Percentiles rank a stretch among this genome's conserved stretches.
Conservation (phyloP, 64 coral and sea anemone species). For the Actinia tenebrosa region DNA sequence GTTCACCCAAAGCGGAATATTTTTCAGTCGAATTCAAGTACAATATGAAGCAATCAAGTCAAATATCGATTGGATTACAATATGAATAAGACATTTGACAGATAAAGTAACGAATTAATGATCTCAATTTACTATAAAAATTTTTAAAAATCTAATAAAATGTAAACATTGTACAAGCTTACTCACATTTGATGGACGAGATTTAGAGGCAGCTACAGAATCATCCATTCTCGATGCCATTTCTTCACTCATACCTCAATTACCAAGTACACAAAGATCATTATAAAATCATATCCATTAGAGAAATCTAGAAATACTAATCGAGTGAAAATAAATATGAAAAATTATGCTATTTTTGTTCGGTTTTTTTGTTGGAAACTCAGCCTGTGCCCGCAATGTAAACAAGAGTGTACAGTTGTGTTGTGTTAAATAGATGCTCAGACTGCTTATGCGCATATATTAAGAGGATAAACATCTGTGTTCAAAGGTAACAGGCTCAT, state of each 20-base stretch:
- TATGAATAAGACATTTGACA: background rate
- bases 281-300: background rate
- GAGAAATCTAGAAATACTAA: background rate
- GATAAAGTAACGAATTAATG: background rate
- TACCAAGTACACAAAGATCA: background rate
- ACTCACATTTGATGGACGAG: conserved; percentile 5
- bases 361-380: conserved; percentile 1
- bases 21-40: background rate
- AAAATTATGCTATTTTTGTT: background rate
- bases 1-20: background rate
- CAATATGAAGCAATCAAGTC: background rate
- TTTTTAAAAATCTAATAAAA: background rate
- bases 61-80: background rate
- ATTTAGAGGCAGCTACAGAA: background rate
- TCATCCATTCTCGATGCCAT: background rate
- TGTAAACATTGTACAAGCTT: background rate
- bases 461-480: background rate
- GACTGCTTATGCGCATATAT: background rate
- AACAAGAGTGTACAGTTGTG: conserved; percentile 26
- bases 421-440: background rate
- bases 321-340: background rate
- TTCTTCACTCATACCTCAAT: background rate
- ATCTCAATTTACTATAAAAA: background rate
- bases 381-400: conserved; percentile 34
- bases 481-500: background rate